Evolutionary conservation across 2,113 vertebrate species (phyloP).

Genomic region (Ibidorhyncha struthersii): DNA sequence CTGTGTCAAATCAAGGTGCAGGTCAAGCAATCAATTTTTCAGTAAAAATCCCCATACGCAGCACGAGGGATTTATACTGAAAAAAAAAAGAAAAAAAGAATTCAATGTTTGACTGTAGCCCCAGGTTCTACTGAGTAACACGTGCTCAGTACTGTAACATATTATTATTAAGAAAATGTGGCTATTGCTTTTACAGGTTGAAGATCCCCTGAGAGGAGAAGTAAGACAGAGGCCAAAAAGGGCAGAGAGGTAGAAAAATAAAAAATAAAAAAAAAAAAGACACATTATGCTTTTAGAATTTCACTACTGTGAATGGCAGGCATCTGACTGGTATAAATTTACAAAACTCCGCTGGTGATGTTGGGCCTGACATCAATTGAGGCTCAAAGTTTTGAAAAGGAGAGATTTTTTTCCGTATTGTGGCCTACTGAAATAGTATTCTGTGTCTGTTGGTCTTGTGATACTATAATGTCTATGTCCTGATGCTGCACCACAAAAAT

Average conservation of each 20-base stretch:
- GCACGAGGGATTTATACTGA: not conserved
- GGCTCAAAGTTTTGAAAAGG: not conserved
- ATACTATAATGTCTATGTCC: not conserved
- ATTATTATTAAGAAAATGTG: not conserved
- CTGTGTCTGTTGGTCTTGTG: not conserved
- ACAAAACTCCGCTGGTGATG: not conserved
- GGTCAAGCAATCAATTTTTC: not conserved
- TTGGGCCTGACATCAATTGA: not conserved
- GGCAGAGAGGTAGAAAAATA: not conserved
- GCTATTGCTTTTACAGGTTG: not conserved
- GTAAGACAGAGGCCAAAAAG: not conserved
- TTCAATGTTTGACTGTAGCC: not conserved
- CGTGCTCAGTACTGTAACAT: accelerated
- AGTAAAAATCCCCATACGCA: not conserved
- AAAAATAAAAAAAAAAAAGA: not conserved
- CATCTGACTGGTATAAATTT: not conserved
- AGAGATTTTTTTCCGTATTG: not conserved
- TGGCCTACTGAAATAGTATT: not conserved
- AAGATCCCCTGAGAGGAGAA: not conserved
- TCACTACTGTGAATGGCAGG: not conserved
- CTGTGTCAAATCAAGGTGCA: not conserved
- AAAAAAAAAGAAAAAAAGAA: not conserved
- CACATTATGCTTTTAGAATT: not conserved
- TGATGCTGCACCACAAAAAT: not conserved
- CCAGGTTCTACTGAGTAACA: not conserved